Evolutionary conservation across 2,113 vertebrate genomes (phyloP).

Genomic region (Barnardius zonarius): DNA sequence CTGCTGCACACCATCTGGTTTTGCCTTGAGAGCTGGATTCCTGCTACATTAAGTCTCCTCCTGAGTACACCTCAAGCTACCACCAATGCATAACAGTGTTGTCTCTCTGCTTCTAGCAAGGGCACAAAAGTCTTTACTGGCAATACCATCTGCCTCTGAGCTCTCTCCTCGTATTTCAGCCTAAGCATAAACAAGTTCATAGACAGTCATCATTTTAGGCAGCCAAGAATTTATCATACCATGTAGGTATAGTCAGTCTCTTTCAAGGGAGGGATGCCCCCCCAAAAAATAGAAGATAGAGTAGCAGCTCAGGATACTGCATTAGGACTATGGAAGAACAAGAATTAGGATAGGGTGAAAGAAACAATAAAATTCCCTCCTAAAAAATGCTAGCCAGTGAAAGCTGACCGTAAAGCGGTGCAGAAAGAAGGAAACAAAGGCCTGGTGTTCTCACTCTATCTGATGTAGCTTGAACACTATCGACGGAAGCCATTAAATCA

Average conservation of each 20-base stretch:
- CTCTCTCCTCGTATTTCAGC: background rate
- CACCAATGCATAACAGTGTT: background rate
- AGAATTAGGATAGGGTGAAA: background rate
- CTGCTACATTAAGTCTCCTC: background rate
- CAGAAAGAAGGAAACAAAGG: background rate
- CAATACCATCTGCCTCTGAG: background rate
- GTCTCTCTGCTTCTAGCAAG: background rate
- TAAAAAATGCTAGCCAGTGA: background rate
- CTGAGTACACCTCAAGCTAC: background rate
- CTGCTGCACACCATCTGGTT: background rate
- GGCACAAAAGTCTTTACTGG: background rate
- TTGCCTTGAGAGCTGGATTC: background rate
- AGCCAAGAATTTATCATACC: background rate
- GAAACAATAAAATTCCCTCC: background rate
- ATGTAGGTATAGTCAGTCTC: background rate
- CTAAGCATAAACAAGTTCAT: background rate
- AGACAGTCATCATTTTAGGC: background rate
- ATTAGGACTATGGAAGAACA: background rate
- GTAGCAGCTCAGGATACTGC: background rate
- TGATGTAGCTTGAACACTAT: background rate
- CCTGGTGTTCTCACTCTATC: background rate
- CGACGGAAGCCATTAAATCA: background rate
- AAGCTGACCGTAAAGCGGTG: background rate
- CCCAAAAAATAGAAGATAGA: background rate
- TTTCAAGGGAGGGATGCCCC: background rate